These are phyloP conservation scores for Pipistrellus kuhlii DNA, from an alignment of 2,797 vertebrate genomes.

Conservation along the genomic window DNA sequence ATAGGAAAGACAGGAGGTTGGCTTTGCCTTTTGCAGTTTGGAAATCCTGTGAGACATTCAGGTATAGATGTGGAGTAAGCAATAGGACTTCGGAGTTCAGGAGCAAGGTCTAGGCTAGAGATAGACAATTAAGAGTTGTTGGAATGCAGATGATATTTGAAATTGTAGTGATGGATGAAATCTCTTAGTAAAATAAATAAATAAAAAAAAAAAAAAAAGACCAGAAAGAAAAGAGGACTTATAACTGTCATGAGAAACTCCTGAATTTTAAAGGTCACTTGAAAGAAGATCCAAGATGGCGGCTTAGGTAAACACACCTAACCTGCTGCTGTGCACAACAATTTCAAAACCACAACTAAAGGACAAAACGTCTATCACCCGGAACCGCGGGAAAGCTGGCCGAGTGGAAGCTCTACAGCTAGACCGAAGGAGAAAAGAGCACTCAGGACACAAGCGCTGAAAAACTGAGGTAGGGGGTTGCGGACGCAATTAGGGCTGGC, in stretches of 20 bases:
- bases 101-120: not conserved
- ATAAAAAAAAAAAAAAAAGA: not conserved
- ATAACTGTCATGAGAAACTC: not conserved
- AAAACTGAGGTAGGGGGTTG: too few species aligned
- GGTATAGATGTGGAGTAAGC: not conserved
- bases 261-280: not conserved
- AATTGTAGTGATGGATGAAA: not conserved
- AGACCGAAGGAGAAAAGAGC: too few species aligned
- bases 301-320: too few species aligned
- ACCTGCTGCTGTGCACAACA: too few species aligned
- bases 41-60: not conserved
- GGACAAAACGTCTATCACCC: too few species aligned
- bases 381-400: too few species aligned
- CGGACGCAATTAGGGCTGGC: too few species aligned
- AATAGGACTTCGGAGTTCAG: not conserved
- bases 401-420: too few species aligned
- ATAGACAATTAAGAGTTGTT: not conserved
- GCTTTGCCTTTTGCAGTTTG: not conserved
- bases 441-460: too few species aligned
- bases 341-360: too few species aligned
- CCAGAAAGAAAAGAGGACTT: not conserved
- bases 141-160: not conserved
- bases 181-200: not conserved
- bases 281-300: not conserved
- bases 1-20: not conserved